Evolutionary conservation across 2,113 vertebrate species (phyloP), one percentile per base, ranked within the genome.

Genomic region (Bostrychus sinensis): DNA sequence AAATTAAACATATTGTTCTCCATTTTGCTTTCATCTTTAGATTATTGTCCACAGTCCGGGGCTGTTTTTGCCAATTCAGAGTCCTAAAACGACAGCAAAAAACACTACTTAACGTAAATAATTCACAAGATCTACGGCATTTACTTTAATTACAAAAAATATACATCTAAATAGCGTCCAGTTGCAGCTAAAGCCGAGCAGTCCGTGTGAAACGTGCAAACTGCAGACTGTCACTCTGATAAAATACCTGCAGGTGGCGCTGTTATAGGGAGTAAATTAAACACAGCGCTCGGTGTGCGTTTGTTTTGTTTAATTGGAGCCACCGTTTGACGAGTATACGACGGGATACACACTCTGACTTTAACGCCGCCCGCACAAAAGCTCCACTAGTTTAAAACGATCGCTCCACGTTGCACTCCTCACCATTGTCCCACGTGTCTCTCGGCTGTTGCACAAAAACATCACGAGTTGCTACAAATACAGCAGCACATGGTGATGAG

Each of bases 381-480:
- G 20, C 60, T 12, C 11, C 0, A 0, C 0, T 1, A 4, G 0
- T 0, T 0, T 0, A 70, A 79, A 86, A 68, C 70, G 37, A 19
- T 62, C 82, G 62, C 50, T 23, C 38, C 50, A 0, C 9, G 5
- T 11, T 13, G 6, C 34, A 16, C 25, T 17, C 25, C 25, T 28
- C 30, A 12, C 51, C n/a, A 1, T 7, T 7, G 54, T 11, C 63
- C 76, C 86, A 88, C 88, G 82, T 90, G 88, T 50, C 75, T 59
- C 60, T 1, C 41, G 1, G 45, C 70, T 41, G 42, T 36, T 56
- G 63, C 67, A 79, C 74, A 84, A 85, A 88, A 88, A 90, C 86
- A 90, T 82, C 80, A 82, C 80, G 81, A 80, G 26, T 63, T 22
- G 36, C 48, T 66, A 58, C 66, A 66, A 56, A 76, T 46, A 64